phyloP scores from a whole-genome alignment of 1,140 invertebrate species.

The Aphidius ervi region DNA sequence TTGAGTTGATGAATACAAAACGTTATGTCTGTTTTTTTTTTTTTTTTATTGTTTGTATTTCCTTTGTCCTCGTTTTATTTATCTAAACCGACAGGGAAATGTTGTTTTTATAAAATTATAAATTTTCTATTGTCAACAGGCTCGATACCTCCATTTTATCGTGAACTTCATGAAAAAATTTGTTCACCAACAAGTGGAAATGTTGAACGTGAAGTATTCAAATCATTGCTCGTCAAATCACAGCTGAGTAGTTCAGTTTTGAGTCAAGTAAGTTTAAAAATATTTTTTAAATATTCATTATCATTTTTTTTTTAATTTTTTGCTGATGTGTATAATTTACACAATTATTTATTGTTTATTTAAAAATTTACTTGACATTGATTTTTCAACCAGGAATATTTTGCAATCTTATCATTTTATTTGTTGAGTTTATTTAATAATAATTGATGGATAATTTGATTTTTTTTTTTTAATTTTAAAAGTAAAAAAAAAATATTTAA shows the following conservation, averaged over 20 bases:
- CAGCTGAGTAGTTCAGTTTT: slow-evolving; percentile 58
- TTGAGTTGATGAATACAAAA: background rate
- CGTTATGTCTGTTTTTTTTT: background rate
- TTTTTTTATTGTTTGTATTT: background rate
- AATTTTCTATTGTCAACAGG: slow-evolving; percentile 44
- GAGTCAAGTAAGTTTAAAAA: slow-evolving; percentile 51
- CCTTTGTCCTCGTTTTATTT: slow-evolving; percentile 6
- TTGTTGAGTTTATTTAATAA: too few relatives aligned
- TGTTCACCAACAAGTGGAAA: slow-evolving; percentile 60
- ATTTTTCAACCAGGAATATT: too few relatives aligned
- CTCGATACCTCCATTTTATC: slow-evolving; percentile 60
- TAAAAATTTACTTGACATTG: slow-evolving; percentile 56
- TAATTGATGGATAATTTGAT: too few relatives aligned
- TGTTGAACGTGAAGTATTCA: slow-evolving; percentile 62
- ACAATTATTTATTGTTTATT: slow-evolving; percentile 47
- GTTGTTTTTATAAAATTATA: background rate
- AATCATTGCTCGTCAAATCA: slow-evolving; percentile 60
- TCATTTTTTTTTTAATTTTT: slow-evolving; percentile 6
- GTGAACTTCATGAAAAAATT: slow-evolving; percentile 61
- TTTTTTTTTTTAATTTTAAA: too few relatives aligned
- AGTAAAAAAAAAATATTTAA: too few relatives aligned
- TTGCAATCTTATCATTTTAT: too few relatives aligned
- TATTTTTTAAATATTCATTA: background rate
- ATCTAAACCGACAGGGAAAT: too few relatives aligned
- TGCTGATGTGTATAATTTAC: too few relatives aligned